These are phyloP conservation scores for Agonopterix arenella DNA, from an alignment of 2,888 invertebrate species.

Conservation along the genomic window DNA sequence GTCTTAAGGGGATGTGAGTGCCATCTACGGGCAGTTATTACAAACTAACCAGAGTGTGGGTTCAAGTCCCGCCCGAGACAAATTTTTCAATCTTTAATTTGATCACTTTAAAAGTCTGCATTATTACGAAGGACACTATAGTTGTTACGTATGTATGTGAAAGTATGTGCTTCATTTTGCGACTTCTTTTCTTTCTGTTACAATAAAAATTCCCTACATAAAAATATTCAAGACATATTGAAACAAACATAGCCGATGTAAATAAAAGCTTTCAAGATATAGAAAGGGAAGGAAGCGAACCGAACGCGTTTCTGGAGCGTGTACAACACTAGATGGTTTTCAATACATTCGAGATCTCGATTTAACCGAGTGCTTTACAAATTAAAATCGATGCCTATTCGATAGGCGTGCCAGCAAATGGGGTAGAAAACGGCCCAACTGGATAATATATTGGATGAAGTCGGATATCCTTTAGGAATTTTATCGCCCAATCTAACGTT, in stretches of 20 bases:
- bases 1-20: too few species aligned
- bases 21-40: too few species aligned
- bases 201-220: too few species aligned
- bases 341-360: conserved; percentile 21
- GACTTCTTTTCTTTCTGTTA: too few species aligned
- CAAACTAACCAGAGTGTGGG: too few species aligned
- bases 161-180: too few species aligned
- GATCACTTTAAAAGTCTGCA: too few species aligned
- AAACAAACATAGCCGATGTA: background rate
- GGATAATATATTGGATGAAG: conserved; percentile 33
- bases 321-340: conserved; percentile 22
- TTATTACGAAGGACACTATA: too few species aligned
- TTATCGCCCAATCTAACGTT: background rate
- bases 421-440: conserved; percentile 41
- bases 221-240: too few species aligned
- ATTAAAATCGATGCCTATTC: conserved; percentile 43
- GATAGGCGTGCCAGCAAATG: conserved; percentile 32
- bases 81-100: too few species aligned
- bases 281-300: conserved; percentile 16
- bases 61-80: too few species aligned
- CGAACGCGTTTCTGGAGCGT: conserved; percentile 25
- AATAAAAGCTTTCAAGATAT: conserved; percentile 15
- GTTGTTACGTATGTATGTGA: too few species aligned
- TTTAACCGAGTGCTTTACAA: conserved; percentile 17
- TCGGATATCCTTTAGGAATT: conserved; percentile 9